Evolutionary conservation across 2,888 invertebrate species (phyloP).

Genomic region (Aproaerema taeniolella): DNA sequence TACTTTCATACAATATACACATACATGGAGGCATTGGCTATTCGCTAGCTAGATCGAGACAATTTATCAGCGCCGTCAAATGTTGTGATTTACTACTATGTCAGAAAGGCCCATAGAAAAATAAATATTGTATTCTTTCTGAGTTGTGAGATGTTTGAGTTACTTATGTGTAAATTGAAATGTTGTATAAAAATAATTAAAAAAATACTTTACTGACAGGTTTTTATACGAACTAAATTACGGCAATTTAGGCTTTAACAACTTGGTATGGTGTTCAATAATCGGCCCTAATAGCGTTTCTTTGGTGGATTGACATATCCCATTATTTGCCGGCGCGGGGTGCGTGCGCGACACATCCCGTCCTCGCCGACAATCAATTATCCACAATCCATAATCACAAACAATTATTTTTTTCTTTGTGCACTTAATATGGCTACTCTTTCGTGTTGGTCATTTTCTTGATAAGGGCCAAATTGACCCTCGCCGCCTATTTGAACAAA

Average conservation of each 20-base stretch:
- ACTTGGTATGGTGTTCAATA: no score
- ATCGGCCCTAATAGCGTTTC: conserved; percentile 26
- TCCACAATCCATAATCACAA: conserved; percentile 64
- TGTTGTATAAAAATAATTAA: no score
- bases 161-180: no score
- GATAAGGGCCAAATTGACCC: conserved; percentile 69
- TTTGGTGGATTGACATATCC: conserved; percentile 31
- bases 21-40: conserved; percentile 18
- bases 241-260: no score
- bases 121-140: not conserved
- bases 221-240: no score
- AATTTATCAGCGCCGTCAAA: conserved; percentile 47
- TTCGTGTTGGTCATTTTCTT: conserved; percentile 68
- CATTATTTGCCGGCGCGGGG: conserved; percentile 24
- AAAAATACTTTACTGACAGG: no score
- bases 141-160: no score
- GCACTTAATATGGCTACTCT: conserved; percentile 58
- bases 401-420: conserved; percentile 64
- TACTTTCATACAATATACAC: conserved; percentile 15
- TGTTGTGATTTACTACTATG: conserved; percentile 39
- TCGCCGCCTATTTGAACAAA: conserved; percentile 61
- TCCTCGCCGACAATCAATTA: conserved; percentile 56
- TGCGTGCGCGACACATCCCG: conserved; percentile 39
- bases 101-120: conserved; percentile 6
- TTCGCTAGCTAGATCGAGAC: conserved; percentile 32